phyloP scores from a whole-genome alignment of 2,888 invertebrate species.

The Ichneumoninae sp. region DNA sequence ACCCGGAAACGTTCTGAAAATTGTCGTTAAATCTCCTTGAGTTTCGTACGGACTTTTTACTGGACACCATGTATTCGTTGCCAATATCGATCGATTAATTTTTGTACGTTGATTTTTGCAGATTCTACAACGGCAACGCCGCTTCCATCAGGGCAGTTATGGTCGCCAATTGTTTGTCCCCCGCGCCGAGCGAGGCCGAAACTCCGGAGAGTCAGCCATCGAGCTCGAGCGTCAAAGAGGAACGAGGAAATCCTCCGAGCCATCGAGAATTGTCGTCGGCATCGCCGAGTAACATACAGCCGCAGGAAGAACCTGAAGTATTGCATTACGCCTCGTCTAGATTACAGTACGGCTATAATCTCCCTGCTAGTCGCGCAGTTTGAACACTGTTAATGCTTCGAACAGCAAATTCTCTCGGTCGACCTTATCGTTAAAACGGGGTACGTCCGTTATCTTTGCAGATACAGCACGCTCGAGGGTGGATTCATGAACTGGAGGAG shows the following conservation, averaged over 20 bases:
- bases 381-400: conserved; percentile 4
- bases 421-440: not conserved
- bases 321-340: conserved; percentile 81
- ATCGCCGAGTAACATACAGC: conserved; percentile 68
- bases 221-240: conserved; percentile 77
- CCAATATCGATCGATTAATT: not conserved
- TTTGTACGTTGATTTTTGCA: conserved; percentile 67
- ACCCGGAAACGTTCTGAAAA: too few relatives aligned
- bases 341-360: conserved; percentile 77
- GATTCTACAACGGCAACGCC: conserved; percentile 92
- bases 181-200: conserved; percentile 78
- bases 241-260: conserved; percentile 86
- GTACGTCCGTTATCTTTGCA: conserved; percentile 58
- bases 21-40: too few relatives aligned
- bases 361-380: conserved; percentile 19
- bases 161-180: conserved; percentile 89
- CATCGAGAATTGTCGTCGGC: conserved; percentile 84
- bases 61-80: not conserved
- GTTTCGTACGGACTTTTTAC: too few relatives aligned
- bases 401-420: conserved; percentile 13
- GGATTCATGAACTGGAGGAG: conserved; percentile 83
- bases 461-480: conserved; percentile 81
- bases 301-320: conserved; percentile 76
- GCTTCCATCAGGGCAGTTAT: conserved; percentile 92
- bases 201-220: conserved; percentile 76